Conservation (phyloP, 2,797 vertebrate genomes). For the Denticeps clupeoides region DNA sequence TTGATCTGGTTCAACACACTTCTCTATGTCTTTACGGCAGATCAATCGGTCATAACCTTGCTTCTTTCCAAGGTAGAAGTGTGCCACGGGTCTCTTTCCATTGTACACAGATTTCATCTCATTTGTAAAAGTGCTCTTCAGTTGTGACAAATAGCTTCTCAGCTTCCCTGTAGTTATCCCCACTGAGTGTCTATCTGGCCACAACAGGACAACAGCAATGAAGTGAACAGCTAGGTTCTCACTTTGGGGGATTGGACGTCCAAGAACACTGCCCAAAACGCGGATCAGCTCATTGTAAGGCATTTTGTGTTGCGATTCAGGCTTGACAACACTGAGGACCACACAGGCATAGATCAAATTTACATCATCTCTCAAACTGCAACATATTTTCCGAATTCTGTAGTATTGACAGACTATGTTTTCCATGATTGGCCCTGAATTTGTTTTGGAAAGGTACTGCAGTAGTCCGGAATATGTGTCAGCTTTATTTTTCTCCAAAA, state of each 20-base stretch:
- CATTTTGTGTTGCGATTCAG: background rate
- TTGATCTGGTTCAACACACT: background rate
- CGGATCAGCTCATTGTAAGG: background rate
- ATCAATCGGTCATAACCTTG: constrained; percentile 35
- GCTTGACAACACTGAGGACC: constrained; percentile 37
- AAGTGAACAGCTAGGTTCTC: constrained; percentile 35
- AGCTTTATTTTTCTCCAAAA: constrained; percentile 37
- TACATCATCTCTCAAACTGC: constrained; percentile 28
- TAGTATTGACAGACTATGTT: constrained; percentile 13
- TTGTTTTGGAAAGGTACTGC: constrained; percentile 21
- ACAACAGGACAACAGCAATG: constrained; percentile 40
- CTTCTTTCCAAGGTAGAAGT: constrained; percentile 49
- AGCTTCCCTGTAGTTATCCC: background rate
- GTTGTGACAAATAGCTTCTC: constrained; percentile 28
- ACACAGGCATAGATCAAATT: constrained; percentile 44
- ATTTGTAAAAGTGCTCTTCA: constrained; percentile 28
- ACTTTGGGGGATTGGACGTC: rapidly evolving
- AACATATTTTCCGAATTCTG: background rate
- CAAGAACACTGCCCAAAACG: rapidly evolving
- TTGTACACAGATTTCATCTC: constrained; percentile 36
- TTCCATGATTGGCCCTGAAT: constrained; percentile 9
- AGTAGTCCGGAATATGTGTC: constrained; percentile 43
- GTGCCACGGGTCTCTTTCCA: constrained; percentile 37
- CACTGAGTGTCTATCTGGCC: constrained; percentile 9
- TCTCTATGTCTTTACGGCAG: constrained; percentile 24